Evolutionary conservation across 2,113 vertebrate species (phyloP).

Genomic region (Xiphias gladius): DNA sequence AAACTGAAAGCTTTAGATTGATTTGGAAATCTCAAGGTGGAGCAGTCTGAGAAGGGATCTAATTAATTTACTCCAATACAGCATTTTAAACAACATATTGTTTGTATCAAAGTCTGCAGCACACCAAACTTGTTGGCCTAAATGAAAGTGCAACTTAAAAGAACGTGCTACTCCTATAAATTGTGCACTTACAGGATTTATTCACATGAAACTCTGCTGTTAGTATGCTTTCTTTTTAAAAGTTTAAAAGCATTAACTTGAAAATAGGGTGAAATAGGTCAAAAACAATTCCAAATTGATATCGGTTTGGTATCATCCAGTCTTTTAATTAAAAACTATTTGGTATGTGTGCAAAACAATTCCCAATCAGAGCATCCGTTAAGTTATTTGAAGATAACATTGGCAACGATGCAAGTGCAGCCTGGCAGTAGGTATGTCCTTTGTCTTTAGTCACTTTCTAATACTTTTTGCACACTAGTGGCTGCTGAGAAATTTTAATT

Average conservation of each 20-base stretch:
- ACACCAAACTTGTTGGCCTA: not conserved
- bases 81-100: slow-evolving; percentile 9
- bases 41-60: not conserved
- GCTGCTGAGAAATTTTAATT: slow-evolving; percentile 54
- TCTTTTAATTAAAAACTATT: slow-evolving; percentile 61
- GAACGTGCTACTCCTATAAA: not conserved
- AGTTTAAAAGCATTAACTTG: not conserved
- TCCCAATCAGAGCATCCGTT: slow-evolving; percentile 21
- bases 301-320: slow-evolving; percentile 13
- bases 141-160: not conserved
- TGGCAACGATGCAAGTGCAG: not conserved
- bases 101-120: not conserved
- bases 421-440: slow-evolving; percentile 1
- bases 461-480: slow-evolving; percentile 8
- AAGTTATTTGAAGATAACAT: slow-evolving; percentile 43
- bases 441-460: slow-evolving; percentile 22
- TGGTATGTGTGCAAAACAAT: slow-evolving; percentile 27
- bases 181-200: not conserved
- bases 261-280: not conserved
- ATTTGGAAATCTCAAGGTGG: slow-evolving; percentile 7
- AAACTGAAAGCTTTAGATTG: not conserved
- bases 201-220: not conserved
- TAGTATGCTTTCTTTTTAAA: not conserved
- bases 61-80: not conserved
- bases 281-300: slow-evolving; percentile 5